Percentiles rank a stretch among this genome's conserved stretches.
Conservation (phyloP, 2,797 vertebrate genomes). For the Peromyscus attwateri region DNA sequence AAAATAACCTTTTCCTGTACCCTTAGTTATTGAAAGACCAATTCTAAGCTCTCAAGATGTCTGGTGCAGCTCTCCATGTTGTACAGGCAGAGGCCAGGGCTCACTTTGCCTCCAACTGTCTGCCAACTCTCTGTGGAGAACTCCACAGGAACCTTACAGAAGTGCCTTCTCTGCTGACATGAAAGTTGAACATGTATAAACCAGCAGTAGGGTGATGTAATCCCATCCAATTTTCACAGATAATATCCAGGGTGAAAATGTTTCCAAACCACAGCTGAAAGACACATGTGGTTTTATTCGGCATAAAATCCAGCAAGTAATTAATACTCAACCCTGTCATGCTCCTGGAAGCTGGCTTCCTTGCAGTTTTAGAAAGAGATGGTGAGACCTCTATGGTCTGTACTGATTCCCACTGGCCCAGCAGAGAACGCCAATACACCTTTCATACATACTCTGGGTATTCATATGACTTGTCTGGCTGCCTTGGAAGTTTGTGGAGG, state of each 20-base stretch:
- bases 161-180: constrained; percentile 62
- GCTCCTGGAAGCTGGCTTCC: constrained; percentile 69
- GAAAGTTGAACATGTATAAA: constrained; percentile 72
- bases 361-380: neutral
- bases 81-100: neutral
- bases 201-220: constrained; percentile 76
- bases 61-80: neutral
- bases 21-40: neutral
- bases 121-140: neutral
- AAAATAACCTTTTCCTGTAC: neutral
- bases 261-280: constrained; percentile 83
- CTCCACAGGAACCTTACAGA: constrained; percentile 45
- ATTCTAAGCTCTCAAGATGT: neutral
- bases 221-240: constrained; percentile 81
- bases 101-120: neutral
- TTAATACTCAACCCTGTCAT: constrained; percentile 77
- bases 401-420: neutral
- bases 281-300: constrained; percentile 82
- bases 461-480: neutral
- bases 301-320: constrained; percentile 82
- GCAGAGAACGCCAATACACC: neutral
- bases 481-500: neutral
- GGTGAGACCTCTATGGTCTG: neutral
- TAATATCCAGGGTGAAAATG: constrained; percentile 80
- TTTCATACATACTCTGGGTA: neutral